A percentile compares a stretch with the other conserved stretches of the same genome.
These are phyloP conservation scores for Hylaea fasciaria DNA, from an alignment of 2,888 invertebrate species.

Conservation along the genomic window DNA sequence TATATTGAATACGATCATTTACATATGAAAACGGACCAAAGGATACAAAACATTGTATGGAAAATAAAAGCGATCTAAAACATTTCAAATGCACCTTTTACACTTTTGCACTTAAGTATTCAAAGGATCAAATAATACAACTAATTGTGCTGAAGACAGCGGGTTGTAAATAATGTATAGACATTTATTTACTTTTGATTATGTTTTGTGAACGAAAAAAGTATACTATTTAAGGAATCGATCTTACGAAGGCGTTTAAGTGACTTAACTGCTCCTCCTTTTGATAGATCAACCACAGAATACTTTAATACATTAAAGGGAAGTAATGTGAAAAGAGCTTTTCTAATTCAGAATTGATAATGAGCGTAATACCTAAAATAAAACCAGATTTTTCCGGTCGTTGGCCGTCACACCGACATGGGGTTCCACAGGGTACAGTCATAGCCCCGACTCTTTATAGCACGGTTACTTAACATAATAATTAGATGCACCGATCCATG, in stretches of 20 bases:
- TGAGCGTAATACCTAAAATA: slow-evolving; percentile 36
- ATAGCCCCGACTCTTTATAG: slow-evolving; percentile 33
- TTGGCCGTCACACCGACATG: slow-evolving; percentile 40
- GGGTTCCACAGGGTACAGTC: slow-evolving; percentile 43
- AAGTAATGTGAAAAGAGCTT: slow-evolving; percentile 13
- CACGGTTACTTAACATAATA: slow-evolving; percentile 53
- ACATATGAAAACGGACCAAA: slow-evolving; percentile 20
- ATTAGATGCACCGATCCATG: slow-evolving; percentile 57
- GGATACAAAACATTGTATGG: slow-evolving; percentile 2
- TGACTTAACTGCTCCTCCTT: slow-evolving; percentile 10
- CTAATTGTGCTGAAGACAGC: slow-evolving; percentile 3
- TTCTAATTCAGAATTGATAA: slow-evolving; percentile 28
- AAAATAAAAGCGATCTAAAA: neutral
- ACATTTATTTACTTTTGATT: neutral
- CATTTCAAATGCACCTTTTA: too few relatives aligned
- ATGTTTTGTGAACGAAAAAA: neutral
- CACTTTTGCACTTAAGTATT: neutral
- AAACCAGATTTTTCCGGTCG: slow-evolving; percentile 40
- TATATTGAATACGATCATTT: slow-evolving; percentile 25
- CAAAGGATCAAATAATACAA: slow-evolving; percentile 5
- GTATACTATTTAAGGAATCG: neutral
- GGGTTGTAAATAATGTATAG: neutral
- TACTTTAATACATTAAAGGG: too few relatives aligned
- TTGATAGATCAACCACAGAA: slow-evolving; percentile 13
- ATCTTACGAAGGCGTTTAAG: slow-evolving; percentile 8